phyloP scores from a whole-genome alignment of 1,140 invertebrate genomes.

The Pararge aegeria region DNA sequence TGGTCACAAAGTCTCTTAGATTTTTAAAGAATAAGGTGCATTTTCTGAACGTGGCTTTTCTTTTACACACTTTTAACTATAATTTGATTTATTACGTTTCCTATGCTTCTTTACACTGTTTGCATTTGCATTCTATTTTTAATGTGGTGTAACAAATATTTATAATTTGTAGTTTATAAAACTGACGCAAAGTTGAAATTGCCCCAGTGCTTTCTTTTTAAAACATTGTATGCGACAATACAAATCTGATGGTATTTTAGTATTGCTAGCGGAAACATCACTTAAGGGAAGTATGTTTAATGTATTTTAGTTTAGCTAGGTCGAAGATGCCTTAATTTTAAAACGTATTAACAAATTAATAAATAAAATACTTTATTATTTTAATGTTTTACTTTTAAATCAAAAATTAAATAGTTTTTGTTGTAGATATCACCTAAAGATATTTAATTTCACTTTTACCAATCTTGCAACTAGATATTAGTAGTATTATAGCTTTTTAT shows the following conservation, averaged over 20 bases:
- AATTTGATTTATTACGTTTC: neutral
- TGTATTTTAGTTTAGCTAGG: constrained; percentile 20
- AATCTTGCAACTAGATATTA: too few relatives aligned
- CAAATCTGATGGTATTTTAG: constrained; percentile 9
- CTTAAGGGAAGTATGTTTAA: constrained; percentile 16
- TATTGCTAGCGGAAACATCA: constrained; percentile 22
- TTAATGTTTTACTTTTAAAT: neutral
- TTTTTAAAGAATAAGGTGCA: too few relatives aligned
- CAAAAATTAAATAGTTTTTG: too few relatives aligned
- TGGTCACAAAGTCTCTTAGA: too few relatives aligned
- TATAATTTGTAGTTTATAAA: neutral
- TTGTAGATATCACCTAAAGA: too few relatives aligned
- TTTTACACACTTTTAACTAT: constrained; percentile 11
- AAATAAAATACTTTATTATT: constrained; percentile 28
- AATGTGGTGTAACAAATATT: neutral
- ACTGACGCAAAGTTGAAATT: neutral
- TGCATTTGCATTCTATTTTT: neutral
- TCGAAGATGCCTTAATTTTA: constrained; percentile 24
- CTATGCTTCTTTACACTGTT: neutral
- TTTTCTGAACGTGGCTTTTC: neutral
- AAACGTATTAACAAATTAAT: constrained; percentile 39
- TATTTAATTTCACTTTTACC: too few relatives aligned
- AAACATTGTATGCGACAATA: neutral
- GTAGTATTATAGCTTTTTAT: too few relatives aligned
- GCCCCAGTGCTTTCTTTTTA: neutral